Evolutionary conservation across 2,113 vertebrate species (phyloP).

Genomic region (Zosterops japonicus): DNA sequence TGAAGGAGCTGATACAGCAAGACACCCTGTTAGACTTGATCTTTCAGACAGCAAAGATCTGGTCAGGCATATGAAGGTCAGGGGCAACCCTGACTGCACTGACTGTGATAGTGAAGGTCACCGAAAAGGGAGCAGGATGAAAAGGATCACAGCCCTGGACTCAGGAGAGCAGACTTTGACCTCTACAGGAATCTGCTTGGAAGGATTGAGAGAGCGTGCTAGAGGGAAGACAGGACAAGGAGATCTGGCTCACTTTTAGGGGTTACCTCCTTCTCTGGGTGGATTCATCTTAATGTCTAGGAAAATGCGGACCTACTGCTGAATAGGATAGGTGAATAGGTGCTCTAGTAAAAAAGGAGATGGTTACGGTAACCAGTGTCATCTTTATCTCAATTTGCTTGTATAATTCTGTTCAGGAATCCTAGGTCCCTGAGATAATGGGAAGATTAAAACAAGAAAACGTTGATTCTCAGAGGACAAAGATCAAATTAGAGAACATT

Average conservation of each 20-base stretch:
- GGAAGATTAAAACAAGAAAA: background rate
- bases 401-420: background rate
- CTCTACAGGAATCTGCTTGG: background rate
- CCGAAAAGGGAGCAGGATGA: background rate
- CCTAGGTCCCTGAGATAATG: background rate
- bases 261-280: background rate
- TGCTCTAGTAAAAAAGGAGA: background rate
- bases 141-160: background rate
- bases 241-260: background rate
- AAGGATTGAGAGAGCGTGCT: background rate
- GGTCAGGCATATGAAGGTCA: background rate
- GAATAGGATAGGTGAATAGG: rapidly evolving
- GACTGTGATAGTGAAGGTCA: background rate
- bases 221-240: background rate
- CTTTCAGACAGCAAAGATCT: background rate
- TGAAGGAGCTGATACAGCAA: background rate
- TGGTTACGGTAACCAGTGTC: background rate
- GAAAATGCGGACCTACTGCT: background rate
- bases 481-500: background rate
- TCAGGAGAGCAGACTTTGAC: background rate
- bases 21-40: background rate
- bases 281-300: background rate
- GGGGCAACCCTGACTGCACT: background rate
- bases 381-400: background rate
- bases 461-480: background rate